A percentile compares a stretch with the other conserved stretches of the same genome.
phyloP scores from a whole-genome alignment of 2,888 invertebrate species.

The Xylota sylvarum region DNA sequence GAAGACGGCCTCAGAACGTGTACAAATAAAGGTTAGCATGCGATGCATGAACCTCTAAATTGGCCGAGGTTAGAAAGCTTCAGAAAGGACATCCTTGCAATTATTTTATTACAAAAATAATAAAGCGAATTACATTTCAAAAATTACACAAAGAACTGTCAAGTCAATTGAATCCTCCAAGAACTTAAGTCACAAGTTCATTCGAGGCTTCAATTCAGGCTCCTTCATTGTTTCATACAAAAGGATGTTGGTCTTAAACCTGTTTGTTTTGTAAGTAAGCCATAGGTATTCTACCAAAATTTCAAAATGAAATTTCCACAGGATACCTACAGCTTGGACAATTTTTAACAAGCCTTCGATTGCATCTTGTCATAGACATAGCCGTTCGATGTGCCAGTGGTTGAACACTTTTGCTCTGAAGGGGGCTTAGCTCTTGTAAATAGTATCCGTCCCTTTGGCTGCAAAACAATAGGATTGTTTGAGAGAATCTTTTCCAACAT shows the following conservation, averaged over 20 bases:
- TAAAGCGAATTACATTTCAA: not conserved
- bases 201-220: not conserved
- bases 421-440: conserved; percentile 26
- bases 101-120: conserved; percentile 2
- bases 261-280: not conserved
- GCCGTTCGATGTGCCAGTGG: not conserved
- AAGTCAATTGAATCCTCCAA: not conserved
- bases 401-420: conserved; percentile 9
- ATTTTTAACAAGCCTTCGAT: not conserved
- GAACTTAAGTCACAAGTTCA: not conserved
- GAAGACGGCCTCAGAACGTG: too few relatives aligned
- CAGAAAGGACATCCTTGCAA: not conserved
- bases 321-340: not conserved
- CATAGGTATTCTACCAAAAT: not conserved
- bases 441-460: not conserved
- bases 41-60: too few relatives aligned
- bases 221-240: not conserved
- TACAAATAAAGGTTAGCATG: too few relatives aligned
- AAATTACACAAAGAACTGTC: not conserved
- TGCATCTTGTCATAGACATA: not conserved
- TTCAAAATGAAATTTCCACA: not conserved
- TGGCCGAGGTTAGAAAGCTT: too few relatives aligned
- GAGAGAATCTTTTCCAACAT: conserved; percentile 46
- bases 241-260: not conserved
- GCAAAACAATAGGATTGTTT: conserved; percentile 26